Conservation (phyloP, 2,888 invertebrate species). For the Drosophila neoperkinsi region DNA sequence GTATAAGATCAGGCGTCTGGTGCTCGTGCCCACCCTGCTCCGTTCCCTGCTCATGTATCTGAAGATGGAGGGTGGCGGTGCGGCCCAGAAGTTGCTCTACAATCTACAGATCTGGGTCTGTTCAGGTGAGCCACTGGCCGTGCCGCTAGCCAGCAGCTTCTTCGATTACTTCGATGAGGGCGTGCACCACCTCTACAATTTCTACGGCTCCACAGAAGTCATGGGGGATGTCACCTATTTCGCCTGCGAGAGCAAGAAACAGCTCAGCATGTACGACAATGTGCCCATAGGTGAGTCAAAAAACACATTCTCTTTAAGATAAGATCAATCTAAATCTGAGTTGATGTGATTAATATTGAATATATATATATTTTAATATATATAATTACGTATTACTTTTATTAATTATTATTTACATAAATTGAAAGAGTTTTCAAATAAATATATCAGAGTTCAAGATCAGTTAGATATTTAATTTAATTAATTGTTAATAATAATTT, state of each 20-base stretch:
- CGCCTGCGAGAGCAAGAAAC: constrained; percentile 87
- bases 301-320: not conserved
- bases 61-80: constrained; percentile 85
- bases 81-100: constrained; percentile 86
- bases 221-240: constrained; percentile 96
- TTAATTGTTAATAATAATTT: too few relatives aligned
- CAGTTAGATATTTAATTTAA: too few relatives aligned
- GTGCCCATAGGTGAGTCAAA: constrained; percentile 91
- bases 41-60: constrained; percentile 92
- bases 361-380: not conserved
- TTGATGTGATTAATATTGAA: not conserved
- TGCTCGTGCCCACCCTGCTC: constrained; percentile 93
- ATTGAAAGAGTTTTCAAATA: not conserved
- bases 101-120: constrained; percentile 92
- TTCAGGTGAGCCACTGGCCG: constrained; percentile 93
- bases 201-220: constrained; percentile 96
- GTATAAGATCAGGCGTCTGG: constrained; percentile 92
- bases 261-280: constrained; percentile 88
- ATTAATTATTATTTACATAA: not conserved
- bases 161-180: constrained; percentile 90
- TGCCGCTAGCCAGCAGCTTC: constrained; percentile 90
- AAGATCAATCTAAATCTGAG: not conserved
- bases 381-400: not conserved
- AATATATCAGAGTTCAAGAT: not conserved
- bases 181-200: constrained; percentile 91